These are phyloP conservation scores for Agraylea sexmaculata DNA, from an alignment of 1,140 invertebrate genomes.

Conservation along the genomic window DNA sequence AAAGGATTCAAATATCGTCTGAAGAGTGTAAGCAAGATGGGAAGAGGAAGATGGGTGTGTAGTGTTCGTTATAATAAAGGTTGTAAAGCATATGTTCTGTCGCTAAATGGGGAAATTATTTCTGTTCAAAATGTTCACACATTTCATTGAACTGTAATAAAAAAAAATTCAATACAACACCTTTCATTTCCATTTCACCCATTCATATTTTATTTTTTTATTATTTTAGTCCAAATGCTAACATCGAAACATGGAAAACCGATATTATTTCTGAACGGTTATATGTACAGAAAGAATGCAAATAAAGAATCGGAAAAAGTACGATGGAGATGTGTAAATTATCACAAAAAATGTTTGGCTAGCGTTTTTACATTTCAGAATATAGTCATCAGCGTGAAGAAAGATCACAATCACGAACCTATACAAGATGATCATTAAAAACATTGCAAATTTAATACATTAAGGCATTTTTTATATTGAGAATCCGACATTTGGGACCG, in stretches of 20 bases:
- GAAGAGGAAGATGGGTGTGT: neutral
- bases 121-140: neutral
- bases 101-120: neutral
- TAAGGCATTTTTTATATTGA: too few relatives aligned
- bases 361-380: too few relatives aligned
- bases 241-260: neutral
- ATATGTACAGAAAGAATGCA: neutral
- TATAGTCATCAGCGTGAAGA: too few relatives aligned
- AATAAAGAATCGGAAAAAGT: neutral
- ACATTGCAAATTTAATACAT: too few relatives aligned
- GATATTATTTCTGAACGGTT: neutral
- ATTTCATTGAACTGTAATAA: neutral
- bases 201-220: neutral
- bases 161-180: too few relatives aligned
- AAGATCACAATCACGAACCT: too few relatives aligned
- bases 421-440: too few relatives aligned
- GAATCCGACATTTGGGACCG: too few relatives aligned
- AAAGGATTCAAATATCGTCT: neutral
- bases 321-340: neutral
- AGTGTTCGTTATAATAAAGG: neutral
- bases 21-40: neutral
- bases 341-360: conserved; percentile 6
- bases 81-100: neutral
- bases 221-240: neutral
- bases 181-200: neutral